Evolutionary conservation across 2,113 vertebrate genomes (phyloP), one percentile per base, ranked within the genome.

Genomic region (Trogon surrucura): DNA sequence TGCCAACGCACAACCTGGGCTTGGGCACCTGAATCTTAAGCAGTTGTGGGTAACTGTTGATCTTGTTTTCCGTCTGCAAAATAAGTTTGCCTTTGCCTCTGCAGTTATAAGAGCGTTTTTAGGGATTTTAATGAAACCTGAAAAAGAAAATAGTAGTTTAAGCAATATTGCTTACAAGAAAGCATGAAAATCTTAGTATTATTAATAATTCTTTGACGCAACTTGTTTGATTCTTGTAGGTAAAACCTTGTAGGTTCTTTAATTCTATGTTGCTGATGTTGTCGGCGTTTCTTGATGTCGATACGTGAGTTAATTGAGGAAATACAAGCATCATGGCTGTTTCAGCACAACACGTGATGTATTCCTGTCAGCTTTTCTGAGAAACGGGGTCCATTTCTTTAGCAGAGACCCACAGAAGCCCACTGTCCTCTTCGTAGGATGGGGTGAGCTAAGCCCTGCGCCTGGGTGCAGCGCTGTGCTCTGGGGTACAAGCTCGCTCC

Each of bases 311-410:
- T 34, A n/a, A 51, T 61, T 29, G 18, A 45, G 38, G 62, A 65
- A 56, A 60, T 61, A 21, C 0, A 14, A 30, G 11, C 13, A 20
- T 62, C 50, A 48, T 56, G 75, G 11, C 23, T 50, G 34, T 50
- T 91, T 77, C 41, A n/a, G 23, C 34, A 27, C 0, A 2, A 16
- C 38, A n/a, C 0, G 0, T 41, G 27, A 25, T 0, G 1, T 60
- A 16, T 54, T 80, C 62, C 56, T 30, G 29, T 56, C 23, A 50
- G 62, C 41, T 57, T 74, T 80, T 51, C 38, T 36, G 34, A 60
- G 69, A 65, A 80, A 19, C 4, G 17, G 53, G 45, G 17, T 48
- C 38, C 1, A 7, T 25, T 69, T 54, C 25, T 60, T 54, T 20
- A 50, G 34, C 38, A n/a, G 51, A 38, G 61, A 70, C 26, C 38